Evolutionary conservation across 2,113 vertebrate species (phyloP).

Genomic region (Odocoileus hemionus): DNA sequence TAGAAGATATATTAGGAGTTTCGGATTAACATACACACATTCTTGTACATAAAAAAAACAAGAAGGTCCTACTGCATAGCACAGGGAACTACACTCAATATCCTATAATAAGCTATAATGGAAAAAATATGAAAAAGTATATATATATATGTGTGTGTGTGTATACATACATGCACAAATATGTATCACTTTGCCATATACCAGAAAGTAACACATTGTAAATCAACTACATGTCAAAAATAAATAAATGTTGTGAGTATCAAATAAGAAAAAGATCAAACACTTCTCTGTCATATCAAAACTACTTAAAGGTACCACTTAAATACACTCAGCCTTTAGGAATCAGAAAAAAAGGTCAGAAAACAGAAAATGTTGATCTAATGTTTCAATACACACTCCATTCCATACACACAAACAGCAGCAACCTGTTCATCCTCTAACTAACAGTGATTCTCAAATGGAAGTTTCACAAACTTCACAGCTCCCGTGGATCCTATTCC

Average conservation of each 20-base stretch:
- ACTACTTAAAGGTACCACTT: neutral
- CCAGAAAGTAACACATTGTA: neutral
- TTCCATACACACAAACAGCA: neutral
- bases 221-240: neutral
- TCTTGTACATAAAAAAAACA: neutral
- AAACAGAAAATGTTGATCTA: neutral
- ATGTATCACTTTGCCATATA: neutral
- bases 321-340: neutral
- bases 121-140: neutral
- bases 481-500: neutral
- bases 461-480: neutral
- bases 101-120: neutral
- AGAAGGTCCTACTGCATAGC: neutral
- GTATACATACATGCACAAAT: neutral
- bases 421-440: neutral
- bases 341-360: neutral
- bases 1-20: neutral
- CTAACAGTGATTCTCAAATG: neutral
- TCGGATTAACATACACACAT: neutral
- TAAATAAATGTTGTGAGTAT: neutral
- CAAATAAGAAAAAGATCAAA: neutral
- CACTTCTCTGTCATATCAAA: neutral
- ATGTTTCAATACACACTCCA: neutral
- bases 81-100: neutral
- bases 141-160: too few relatives aligned